These are phyloP conservation scores for Trypoxylon attenuatum DNA, from an alignment of 2,888 invertebrate species.

Conservation along the genomic window DNA sequence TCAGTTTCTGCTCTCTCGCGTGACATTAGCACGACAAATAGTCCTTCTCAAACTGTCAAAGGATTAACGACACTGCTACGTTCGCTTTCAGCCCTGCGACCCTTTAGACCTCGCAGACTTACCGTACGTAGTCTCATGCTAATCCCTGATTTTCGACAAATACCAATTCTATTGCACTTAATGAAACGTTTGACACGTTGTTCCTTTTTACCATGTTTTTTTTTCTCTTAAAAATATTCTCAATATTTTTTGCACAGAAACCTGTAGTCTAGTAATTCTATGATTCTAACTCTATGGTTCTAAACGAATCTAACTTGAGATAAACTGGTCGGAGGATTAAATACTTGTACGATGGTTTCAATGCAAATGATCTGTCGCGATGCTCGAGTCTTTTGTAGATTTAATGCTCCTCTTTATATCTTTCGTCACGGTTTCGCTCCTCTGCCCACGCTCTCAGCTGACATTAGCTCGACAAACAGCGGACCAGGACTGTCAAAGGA, in stretches of 20 bases:
- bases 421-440: background rate
- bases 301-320: too few relatives aligned
- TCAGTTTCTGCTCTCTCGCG: slow-evolving; percentile 41
- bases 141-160: slow-evolving; percentile 22
- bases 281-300: too few relatives aligned
- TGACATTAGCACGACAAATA: slow-evolving; percentile 62
- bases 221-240: too few relatives aligned
- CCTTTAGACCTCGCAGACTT: too few relatives aligned
- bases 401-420: background rate
- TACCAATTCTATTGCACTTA: background rate
- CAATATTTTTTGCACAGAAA: too few relatives aligned
- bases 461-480: slow-evolving; percentile 45
- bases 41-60: slow-evolving; percentile 52
- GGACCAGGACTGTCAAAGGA: slow-evolving; percentile 35
- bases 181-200: too few relatives aligned
- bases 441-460: slow-evolving; percentile 5
- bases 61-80: slow-evolving; percentile 52
- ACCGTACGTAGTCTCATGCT: too few relatives aligned
- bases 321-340: too few relatives aligned
- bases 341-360: too few relatives aligned
- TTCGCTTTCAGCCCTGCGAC: slow-evolving; percentile 24
- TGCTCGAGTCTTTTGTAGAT: background rate
- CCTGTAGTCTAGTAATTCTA: too few relatives aligned
- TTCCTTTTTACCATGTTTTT: too few relatives aligned
- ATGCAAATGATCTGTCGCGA: background rate